Conservation (phyloP, 2,797 vertebrate genomes). For the Staurois parvus region DNA sequence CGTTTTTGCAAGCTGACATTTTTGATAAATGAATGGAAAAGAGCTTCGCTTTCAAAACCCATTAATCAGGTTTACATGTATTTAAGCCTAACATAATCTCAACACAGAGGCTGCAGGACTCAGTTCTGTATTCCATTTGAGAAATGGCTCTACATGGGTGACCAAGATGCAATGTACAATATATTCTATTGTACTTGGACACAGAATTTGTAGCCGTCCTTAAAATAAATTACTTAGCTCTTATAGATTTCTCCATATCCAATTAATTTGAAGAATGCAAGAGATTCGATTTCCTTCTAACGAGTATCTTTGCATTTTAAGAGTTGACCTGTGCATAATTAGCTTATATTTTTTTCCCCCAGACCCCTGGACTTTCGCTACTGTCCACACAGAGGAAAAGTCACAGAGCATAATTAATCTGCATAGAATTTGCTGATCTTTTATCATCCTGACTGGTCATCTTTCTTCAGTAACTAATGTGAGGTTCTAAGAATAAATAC, state of each 20-base stretch:
- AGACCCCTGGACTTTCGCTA: constrained; percentile 30
- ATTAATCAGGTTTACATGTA: constrained; percentile 44
- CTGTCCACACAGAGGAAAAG: constrained; percentile 6
- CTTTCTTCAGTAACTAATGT: constrained; percentile 23
- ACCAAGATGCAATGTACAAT: neutral
- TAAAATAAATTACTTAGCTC: constrained; percentile 49
- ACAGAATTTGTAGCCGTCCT: neutral
- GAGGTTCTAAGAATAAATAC: constrained; percentile 4
- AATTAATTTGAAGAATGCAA: constrained; percentile 54
- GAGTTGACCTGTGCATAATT: constrained; percentile 47
- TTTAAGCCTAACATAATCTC: constrained; percentile 46
- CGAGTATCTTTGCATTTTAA: constrained; percentile 39
- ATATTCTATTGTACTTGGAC: constrained; percentile 40
- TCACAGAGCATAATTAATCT: constrained; percentile 44
- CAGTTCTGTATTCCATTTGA: constrained; percentile 24
- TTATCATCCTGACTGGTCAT: constrained; percentile 44
- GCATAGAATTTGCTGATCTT: constrained; percentile 44
- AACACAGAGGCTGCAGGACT: neutral
- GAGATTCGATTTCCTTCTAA: constrained; percentile 41
- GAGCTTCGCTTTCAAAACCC: constrained; percentile 20
- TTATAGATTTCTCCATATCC: constrained; percentile 48
- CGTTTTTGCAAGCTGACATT: constrained; percentile 21
- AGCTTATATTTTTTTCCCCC: constrained; percentile 40
- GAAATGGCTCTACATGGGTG: neutral
- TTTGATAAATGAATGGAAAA: constrained; percentile 51